A percentile compares a stretch with the other conserved stretches of the same genome.
phyloP scores from a whole-genome alignment of 2,113 vertebrate genomes.

The Cavia aperea region DNA sequence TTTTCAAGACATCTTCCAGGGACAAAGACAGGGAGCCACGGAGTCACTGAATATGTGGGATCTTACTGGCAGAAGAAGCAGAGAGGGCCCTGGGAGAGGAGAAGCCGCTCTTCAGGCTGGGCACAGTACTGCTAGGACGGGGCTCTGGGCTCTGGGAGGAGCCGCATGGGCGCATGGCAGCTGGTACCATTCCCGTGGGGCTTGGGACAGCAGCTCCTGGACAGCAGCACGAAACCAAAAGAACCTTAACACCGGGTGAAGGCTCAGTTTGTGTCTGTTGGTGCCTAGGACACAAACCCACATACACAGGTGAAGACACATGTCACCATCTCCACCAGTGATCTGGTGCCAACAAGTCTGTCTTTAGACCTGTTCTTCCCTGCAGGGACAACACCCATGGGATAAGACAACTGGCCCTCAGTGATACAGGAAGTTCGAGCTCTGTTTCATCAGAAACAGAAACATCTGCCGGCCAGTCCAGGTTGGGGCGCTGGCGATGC shows the following conservation, averaged over 20 bases:
- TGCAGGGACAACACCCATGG: not conserved
- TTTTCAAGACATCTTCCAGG: not conserved
- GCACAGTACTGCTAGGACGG: not conserved
- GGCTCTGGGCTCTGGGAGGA: not conserved
- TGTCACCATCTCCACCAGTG: fast-evolving
- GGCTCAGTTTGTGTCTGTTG: not conserved
- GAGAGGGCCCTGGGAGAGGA: not conserved
- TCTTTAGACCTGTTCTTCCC: not conserved
- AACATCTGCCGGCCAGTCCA: not conserved
- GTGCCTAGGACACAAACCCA: not conserved
- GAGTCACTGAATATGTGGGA: not conserved
- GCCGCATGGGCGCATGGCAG: too few relatives aligned
- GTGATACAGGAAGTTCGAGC: not conserved
- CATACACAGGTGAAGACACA: not conserved
- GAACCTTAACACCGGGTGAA: not conserved
- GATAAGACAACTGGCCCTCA: not conserved
- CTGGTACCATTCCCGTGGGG: not conserved
- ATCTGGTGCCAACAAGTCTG: not conserved
- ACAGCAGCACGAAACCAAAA: not conserved
- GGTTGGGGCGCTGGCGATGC: not conserved
- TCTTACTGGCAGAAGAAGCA: not conserved
- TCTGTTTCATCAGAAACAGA: not conserved
- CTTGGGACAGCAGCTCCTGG: not conserved
- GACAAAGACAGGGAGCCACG: not conserved
- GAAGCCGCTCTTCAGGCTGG: not conserved